These are phyloP conservation scores for Ondatra zibethicus DNA, from an alignment of 2,113 vertebrate species.

Conservation along the genomic window DNA sequence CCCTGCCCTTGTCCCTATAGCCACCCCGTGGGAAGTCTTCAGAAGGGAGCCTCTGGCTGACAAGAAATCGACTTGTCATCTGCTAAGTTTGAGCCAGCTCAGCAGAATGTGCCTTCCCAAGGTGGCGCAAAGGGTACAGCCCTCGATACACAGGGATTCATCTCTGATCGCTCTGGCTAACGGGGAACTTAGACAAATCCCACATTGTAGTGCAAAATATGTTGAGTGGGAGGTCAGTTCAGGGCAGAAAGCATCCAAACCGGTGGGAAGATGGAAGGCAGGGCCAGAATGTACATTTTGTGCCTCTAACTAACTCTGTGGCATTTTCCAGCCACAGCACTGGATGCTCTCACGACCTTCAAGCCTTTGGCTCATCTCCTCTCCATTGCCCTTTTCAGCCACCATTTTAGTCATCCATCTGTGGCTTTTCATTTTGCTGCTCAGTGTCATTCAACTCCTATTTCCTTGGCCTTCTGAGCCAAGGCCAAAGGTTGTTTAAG, in stretches of 20 bases:
- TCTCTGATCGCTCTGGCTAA: slow-evolving; percentile 51
- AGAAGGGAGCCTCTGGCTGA: slow-evolving; percentile 55
- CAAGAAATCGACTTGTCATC: slow-evolving; percentile 60
- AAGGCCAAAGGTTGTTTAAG: slow-evolving; percentile 75
- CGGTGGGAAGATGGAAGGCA: neutral
- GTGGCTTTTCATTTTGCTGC: slow-evolving; percentile 45
- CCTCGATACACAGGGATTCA: slow-evolving; percentile 31
- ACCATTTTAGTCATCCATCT: slow-evolving; percentile 45
- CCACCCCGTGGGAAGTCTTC: slow-evolving; percentile 42
- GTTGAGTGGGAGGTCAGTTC: neutral
- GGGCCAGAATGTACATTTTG: neutral
- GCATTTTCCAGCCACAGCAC: neutral
- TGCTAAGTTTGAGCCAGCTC: neutral
- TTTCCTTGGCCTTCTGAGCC: neutral
- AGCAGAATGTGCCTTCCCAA: slow-evolving; percentile 64
- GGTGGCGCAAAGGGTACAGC: neutral
- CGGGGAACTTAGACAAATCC: slow-evolving; percentile 44
- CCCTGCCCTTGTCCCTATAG: slow-evolving; percentile 24
- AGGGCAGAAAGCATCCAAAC: neutral
- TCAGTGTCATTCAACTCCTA: slow-evolving; percentile 43
- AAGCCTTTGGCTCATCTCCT: neutral
- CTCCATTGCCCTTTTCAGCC: slow-evolving; percentile 39
- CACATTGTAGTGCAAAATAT: neutral
- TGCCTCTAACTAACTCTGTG: neutral
- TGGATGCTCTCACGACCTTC: neutral